Base-by-base conservation (phyloP, 2,888 invertebrate species). In the Agrochola lota region DNA sequence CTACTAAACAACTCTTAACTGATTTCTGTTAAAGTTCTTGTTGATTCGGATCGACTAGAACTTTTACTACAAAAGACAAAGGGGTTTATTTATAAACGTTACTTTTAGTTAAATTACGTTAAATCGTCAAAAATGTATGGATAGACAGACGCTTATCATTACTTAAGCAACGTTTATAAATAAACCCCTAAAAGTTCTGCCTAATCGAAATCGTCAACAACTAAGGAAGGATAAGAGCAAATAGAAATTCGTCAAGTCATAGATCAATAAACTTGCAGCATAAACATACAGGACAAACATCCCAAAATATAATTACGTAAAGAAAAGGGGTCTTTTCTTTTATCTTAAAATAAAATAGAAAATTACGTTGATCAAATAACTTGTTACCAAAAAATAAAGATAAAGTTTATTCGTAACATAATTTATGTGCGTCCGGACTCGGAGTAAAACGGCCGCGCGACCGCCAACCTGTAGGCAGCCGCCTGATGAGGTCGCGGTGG, bases 351-450 rank as follows among this genome's bases (percentile, higher is more conserved):
- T 63, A 76, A 77, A 71, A 81, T 70, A 67, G 76, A 77, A 88
- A 77, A 85, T 82, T 80, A 82, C 78, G 71, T 69, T 80, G 80
- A 83, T 87, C 80, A 87, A 87, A 78, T 81, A 85, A 79, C 85
- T 87, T 87, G 87, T 88, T 85, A 81, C 79, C 62, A 49, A 81
- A 82, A 85, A 78, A 83, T 86, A 88, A 88, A 84, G 81, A 85
- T 81, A 83, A 77, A 80, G 80, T 83, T 85, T 86, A 80, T 85
- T 77, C 74, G 79, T 78, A 79, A 87, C 82, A 81, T 79, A 81
- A 82, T 81, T 83, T 74, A 85, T 88, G 78, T 74, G 71, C 74
- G 75, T 71, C 78, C 66, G 35, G 68, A 40, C 40, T 6, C 15
- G 15, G 23, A 60, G 67, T 67, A 71, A 76, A 76, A 70, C 63